phyloP scores from a whole-genome alignment of 2,888 invertebrate species.

The Chrysolina haemoptera region DNA sequence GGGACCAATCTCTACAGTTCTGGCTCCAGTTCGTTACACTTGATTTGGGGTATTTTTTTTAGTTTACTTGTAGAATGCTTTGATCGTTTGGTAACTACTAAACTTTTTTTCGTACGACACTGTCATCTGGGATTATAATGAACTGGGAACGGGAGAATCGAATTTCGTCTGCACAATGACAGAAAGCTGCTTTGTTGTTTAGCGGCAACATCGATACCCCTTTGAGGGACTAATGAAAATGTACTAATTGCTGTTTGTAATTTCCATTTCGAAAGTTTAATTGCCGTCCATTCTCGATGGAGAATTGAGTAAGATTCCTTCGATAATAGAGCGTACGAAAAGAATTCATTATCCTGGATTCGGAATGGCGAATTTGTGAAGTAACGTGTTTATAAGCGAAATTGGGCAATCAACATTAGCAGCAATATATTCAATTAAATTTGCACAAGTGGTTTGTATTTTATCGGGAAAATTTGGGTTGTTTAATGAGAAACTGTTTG shows the following conservation, averaged over 20 bases:
- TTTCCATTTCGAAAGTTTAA: conserved; percentile 11
- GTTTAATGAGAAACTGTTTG: too few relatives aligned
- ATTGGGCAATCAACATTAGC: not conserved
- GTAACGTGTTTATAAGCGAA: not conserved
- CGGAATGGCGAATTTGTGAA: not conserved
- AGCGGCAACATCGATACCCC: conserved; percentile 13
- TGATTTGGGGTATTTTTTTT: too few relatives aligned
- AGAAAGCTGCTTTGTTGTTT: not conserved
- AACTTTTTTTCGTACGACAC: not conserved
- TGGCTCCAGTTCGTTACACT: too few relatives aligned
- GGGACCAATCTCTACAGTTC: too few relatives aligned
- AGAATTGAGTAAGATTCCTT: conserved; percentile 5
- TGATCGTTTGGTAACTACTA: too few relatives aligned
- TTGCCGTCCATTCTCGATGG: not conserved
- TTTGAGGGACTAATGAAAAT: conserved; percentile 9
- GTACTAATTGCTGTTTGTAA: conserved; percentile 12
- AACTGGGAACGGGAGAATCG: conserved; percentile 4
- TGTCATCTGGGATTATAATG: conserved; percentile 1
- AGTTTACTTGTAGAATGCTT: too few relatives aligned
- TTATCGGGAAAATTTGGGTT: too few relatives aligned
- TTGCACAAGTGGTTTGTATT: too few relatives aligned
- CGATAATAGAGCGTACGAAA: conserved; percentile 4
- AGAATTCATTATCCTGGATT: not conserved
- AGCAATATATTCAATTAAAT: not conserved
- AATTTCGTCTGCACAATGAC: not conserved